These are phyloP conservation scores for Thaumetopoea pityocampa DNA, from an alignment of 1,140 invertebrate genomes.

Conservation along the genomic window DNA sequence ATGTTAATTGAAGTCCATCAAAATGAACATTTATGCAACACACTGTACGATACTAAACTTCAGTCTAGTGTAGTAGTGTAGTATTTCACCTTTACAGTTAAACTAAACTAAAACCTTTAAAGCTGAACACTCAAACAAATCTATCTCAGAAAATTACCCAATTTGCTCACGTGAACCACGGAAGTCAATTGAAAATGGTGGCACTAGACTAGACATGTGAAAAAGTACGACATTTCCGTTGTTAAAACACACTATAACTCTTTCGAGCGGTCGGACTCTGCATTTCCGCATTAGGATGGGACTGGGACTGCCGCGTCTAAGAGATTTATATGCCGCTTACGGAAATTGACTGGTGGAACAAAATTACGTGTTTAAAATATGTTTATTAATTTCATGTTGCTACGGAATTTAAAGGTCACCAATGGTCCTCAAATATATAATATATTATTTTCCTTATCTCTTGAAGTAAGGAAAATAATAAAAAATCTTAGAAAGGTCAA, in stretches of 20 bases:
- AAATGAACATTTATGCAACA: too few species aligned
- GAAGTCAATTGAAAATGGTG: constrained; percentile 14
- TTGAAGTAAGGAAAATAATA: too few species aligned
- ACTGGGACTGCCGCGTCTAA: constrained; percentile 32
- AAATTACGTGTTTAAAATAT: too few species aligned
- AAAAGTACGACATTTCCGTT: constrained; percentile 63
- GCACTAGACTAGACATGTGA: constrained; percentile 48
- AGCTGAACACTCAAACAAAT: background rate
- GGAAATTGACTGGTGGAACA: constrained; percentile 53
- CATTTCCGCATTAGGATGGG: constrained; percentile 48
- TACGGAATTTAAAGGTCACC: too few species aligned
- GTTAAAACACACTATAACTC: constrained; percentile 57
- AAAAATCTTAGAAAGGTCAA: too few species aligned
- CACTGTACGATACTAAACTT: too few species aligned
- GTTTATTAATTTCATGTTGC: too few species aligned
- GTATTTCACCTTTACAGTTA: too few species aligned
- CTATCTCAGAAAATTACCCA: constrained; percentile 5
- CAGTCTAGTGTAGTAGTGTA: too few species aligned
- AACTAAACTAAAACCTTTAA: background rate
- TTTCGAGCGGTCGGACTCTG: constrained; percentile 41
- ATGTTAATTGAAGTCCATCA: too few species aligned
- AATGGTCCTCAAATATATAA: too few species aligned
- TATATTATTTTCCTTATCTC: too few species aligned
- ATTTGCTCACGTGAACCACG: constrained; percentile 4
- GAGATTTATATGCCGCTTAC: constrained; percentile 54